Evolutionary conservation across 1,140 invertebrate species (phyloP).

Genomic region (Lordiphosa stackelbergi): DNA sequence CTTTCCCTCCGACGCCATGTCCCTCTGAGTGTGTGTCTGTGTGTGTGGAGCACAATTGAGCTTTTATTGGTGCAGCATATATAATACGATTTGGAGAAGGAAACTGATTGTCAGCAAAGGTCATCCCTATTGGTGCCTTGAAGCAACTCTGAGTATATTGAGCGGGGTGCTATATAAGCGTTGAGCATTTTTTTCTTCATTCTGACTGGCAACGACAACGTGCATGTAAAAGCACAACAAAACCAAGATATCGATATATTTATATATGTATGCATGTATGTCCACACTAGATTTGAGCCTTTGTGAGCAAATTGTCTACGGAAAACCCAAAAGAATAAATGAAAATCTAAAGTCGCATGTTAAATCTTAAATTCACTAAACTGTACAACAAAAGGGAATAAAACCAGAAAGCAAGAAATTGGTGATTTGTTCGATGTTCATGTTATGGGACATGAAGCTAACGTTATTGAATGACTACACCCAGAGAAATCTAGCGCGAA

Average conservation of each 20-base stretch:
- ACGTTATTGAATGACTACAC: conserved; percentile 69
- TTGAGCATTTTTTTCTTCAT: conserved; percentile 49
- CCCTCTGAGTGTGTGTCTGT: background rate
- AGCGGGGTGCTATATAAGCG: conserved; percentile 12
- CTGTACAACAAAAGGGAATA: conserved; percentile 17
- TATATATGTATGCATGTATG: conserved; percentile 41
- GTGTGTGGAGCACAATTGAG: conserved; percentile 52
- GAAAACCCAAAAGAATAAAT: conserved; percentile 30
- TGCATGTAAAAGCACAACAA: conserved; percentile 58
- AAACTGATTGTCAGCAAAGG: conserved; percentile 66
- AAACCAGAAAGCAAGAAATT: conserved; percentile 37
- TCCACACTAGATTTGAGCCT: conserved; percentile 43
- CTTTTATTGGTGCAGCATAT: conserved; percentile 62
- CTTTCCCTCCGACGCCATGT: conserved; percentile 16
- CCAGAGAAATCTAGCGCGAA: too few species aligned
- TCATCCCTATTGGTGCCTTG: conserved; percentile 39
- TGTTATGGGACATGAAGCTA: conserved; percentile 35
- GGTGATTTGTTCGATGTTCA: conserved; percentile 31
- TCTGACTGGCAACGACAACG: conserved; percentile 45
- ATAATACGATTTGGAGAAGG: conserved; percentile 63
- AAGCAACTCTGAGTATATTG: conserved; percentile 40
- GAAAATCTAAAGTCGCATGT: conserved; percentile 53
- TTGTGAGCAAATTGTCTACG: conserved; percentile 51
- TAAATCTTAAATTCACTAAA: conserved; percentile 19
- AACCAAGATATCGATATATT: conserved; percentile 14